Conservation (phyloP, 2,888 invertebrate species). For the Nudaria mundana region DNA sequence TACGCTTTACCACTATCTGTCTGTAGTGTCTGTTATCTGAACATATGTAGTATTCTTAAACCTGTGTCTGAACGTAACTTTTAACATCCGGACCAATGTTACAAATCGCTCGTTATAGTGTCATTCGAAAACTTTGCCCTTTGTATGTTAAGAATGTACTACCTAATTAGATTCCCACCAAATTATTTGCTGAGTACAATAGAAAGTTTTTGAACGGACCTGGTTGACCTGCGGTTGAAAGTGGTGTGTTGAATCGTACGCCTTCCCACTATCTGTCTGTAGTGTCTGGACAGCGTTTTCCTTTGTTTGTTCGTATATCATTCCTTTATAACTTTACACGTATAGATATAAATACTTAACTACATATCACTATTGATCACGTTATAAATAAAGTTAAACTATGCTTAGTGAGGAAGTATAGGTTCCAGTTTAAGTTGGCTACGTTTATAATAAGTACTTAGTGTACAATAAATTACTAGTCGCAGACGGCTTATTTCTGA, state of each 20-base stretch:
- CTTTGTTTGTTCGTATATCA: constrained; percentile 31
- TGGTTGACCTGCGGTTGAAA: constrained; percentile 47
- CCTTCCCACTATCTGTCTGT: constrained; percentile 35
- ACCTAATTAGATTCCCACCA: constrained; percentile 65
- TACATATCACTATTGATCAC: no score
- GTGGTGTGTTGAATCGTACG: constrained; percentile 43
- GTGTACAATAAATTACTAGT: no score
- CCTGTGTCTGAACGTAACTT: no score
- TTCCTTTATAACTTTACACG: background rate
- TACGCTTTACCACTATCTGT: constrained; percentile 39
- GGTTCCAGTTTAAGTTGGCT: no score
- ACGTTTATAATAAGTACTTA: no score
- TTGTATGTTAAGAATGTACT: constrained; percentile 56
- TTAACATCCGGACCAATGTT: no score
- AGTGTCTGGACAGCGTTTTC: constrained; percentile 33
- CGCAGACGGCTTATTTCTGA: no score
- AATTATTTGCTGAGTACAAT: constrained; percentile 61
- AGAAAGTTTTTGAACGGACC: constrained; percentile 55
- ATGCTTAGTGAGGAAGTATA: no score
- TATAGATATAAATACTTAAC: background rate
- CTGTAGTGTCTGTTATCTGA: no score
- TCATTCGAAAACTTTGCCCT: constrained; percentile 61
- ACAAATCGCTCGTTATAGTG: constrained; percentile 52
- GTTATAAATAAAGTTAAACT: no score
- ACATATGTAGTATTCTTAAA: no score